Evolutionary conservation across 2,797 vertebrate species (phyloP), one percentile per base, ranked within the genome.

Genomic region (Pelochelys cantorii): DNA sequence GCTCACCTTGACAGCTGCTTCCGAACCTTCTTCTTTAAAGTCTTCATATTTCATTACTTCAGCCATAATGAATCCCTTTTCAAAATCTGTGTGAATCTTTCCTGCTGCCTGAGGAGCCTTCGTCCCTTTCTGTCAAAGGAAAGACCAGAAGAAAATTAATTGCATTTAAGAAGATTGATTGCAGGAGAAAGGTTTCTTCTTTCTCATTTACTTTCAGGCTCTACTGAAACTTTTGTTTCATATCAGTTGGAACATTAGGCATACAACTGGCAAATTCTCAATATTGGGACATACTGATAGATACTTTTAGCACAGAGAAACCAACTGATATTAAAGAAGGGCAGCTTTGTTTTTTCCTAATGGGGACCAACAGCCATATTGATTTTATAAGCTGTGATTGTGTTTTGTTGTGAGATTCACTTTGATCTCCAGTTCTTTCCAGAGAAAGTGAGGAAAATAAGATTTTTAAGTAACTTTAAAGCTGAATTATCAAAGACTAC

Each of bases 21-120:
- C 99, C 90, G 98, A 98, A 96, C 99, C 99, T 98, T 98, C 99
- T 97, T 99, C 99, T 98, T 99, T 99, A 98, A 99, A 99, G 98
- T 99, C 99, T 97, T 98, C 98, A 31, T 99, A 99, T 99, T 99
- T 99, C 99, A 99, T 99, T 98, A 99, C 99, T 98, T 99, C 98
- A 96, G 98, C 99, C 99, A 99, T 99, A 99, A 99, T 99, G 98
- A 99, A 99, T 98, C 99, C 99, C 97, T 98, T 99, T 98, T 99
- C 98, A 97, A 99, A 99, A 98, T 99, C 99, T 56, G 98, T 98
- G 97, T 98, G 98, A 98, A 99, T 99, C 98, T 99, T 99, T 94
- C 98, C 98, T 37, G 99, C 99, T 94, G 98, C 99, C 97, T 99
- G 99, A 98, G 98, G 99, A 98, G 99, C 98, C 98, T 99, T 98